Base-by-base conservation (phyloP, 2,797 vertebrate genomes). In the Mormyrops boulengeri region DNA sequence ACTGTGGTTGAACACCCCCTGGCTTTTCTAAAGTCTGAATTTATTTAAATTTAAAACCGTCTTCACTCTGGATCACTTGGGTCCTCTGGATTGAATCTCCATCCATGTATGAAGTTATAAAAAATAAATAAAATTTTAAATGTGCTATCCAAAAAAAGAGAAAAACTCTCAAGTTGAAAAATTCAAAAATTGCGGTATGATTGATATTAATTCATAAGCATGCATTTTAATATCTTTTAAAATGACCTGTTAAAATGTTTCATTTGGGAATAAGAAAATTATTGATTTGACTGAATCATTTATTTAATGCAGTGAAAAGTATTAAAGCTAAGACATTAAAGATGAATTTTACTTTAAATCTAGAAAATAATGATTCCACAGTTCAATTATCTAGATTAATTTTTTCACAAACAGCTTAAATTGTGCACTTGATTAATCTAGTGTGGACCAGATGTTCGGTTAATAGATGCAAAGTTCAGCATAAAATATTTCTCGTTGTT, bases 371-470 rank as follows among this genome's bases (percentile, higher is more conserved):
- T 19, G 69, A 49, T n/a, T 4, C 88, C 3, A 17, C 62, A 80
- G 73, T 80, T 80, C 73, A 88, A 88, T 80, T 50, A 73, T 73
- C 52, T 34, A 53, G 88, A 73, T 55, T 80, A 69, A 77, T 55
- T 88, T 80, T 77, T 49, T 50, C 66, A n/a, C 26, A 30, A 73
- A 73, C 60, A 49, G 26, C 14, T 44, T 88, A 17, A 66, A 66
- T 30, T 88, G 44, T 26, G 60, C 22, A 73, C 49, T 49, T 88
- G 47, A 88, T 49, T 52, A 80, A 44, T 80, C 26, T 77, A 7
- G 73, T 60, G 88, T 30, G 12, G 53, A 53, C 52, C 88, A 85
- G 88, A 89, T 89, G 88, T 89, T 85, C 62, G 88, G 77, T 34
- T 53, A 49, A 53, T 11, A 60, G 55, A 62, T 30, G 77, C 88